Conservation (phyloP, 2,888 invertebrate genomes). For the Rotaria magnacalcarata region DNA sequence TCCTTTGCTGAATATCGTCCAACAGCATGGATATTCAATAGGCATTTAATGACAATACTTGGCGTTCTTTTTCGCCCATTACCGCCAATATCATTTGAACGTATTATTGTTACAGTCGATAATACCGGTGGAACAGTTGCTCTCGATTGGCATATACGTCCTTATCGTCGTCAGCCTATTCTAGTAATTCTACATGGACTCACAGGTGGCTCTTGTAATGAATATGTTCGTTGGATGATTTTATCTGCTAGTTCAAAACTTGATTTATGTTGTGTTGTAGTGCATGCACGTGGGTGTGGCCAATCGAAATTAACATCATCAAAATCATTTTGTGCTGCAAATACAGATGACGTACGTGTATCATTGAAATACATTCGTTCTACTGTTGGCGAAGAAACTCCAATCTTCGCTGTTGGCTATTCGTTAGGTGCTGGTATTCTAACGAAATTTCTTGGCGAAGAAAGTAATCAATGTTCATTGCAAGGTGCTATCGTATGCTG, state of each 20-base stretch:
- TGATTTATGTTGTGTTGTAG: slow-evolving; percentile 38
- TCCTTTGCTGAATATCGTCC: slow-evolving; percentile 39
- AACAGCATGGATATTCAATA: slow-evolving; percentile 43
- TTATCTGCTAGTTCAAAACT: slow-evolving; percentile 31
- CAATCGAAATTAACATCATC: slow-evolving; percentile 41
- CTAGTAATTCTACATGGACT: slow-evolving; percentile 44
- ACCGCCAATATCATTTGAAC: neutral
- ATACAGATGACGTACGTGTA: slow-evolving; percentile 37
- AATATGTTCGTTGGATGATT: slow-evolving; percentile 43
- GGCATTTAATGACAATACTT: slow-evolving; percentile 37
- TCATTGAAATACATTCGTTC: slow-evolving; percentile 43
- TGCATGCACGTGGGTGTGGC: slow-evolving; percentile 42
- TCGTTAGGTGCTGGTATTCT: slow-evolving; percentile 44
- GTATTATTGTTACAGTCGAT: slow-evolving; percentile 35
- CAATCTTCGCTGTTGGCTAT: slow-evolving; percentile 44
- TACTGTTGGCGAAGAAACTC: slow-evolving; percentile 15
- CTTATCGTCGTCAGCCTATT: slow-evolving; percentile 9
- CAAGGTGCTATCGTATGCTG: slow-evolving; percentile 36
- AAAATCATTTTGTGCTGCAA: slow-evolving; percentile 44
- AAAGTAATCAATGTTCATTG: slow-evolving; percentile 34
- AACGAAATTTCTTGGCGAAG: slow-evolving; percentile 42
- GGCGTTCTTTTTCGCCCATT: slow-evolving; percentile 36
- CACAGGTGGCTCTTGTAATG: slow-evolving; percentile 40
- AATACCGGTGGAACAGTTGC: slow-evolving; percentile 44
- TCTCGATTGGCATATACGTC: slow-evolving; percentile 39